Conservation (phyloP, 2,888 invertebrate genomes). For the Tachystola acroxantha region DNA sequence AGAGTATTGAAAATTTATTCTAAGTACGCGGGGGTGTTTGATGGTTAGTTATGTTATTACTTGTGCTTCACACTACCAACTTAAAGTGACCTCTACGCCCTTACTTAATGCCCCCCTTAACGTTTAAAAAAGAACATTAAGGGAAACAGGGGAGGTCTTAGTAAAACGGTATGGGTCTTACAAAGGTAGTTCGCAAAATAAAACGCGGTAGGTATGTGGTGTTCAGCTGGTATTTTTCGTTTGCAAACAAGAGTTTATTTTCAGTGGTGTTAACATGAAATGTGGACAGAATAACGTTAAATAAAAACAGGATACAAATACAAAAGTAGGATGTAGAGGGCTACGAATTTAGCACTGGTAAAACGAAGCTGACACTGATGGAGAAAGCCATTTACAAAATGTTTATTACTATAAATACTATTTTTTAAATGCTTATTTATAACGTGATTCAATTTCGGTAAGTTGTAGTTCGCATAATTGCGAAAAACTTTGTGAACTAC, state of each 20-base stretch:
- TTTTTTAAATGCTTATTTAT: no score
- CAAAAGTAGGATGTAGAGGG: not conserved
- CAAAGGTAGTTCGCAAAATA: slow-evolving; percentile 41
- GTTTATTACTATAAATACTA: no score
- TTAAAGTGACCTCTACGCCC: slow-evolving; percentile 26
- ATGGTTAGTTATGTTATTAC: slow-evolving; percentile 66
- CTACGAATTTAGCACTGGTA: no score
- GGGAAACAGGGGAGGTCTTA: slow-evolving; percentile 22
- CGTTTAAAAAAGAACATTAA: not conserved
- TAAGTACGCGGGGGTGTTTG: slow-evolving; percentile 60
- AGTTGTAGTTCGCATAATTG: no score
- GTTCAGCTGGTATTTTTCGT: slow-evolving; percentile 56
- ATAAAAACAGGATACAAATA: not conserved
- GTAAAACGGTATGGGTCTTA: slow-evolving; percentile 24
- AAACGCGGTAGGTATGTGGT: slow-evolving; percentile 52
- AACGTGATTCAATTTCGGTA: no score
- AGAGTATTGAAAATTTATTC: slow-evolving; percentile 75
- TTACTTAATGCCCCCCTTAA: not conserved
- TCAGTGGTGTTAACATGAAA: slow-evolving; percentile 53
- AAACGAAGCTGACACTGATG: no score
- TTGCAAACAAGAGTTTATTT: slow-evolving; percentile 65
- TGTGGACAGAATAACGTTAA: slow-evolving; percentile 35
- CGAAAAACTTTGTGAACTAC: no score
- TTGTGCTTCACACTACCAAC: slow-evolving; percentile 37
- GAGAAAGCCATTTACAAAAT: no score